Evolutionary conservation across 2,113 vertebrate genomes (phyloP), one percentile per base, ranked within the genome.

Genomic region (Cyprinodon brontotheroides): DNA sequence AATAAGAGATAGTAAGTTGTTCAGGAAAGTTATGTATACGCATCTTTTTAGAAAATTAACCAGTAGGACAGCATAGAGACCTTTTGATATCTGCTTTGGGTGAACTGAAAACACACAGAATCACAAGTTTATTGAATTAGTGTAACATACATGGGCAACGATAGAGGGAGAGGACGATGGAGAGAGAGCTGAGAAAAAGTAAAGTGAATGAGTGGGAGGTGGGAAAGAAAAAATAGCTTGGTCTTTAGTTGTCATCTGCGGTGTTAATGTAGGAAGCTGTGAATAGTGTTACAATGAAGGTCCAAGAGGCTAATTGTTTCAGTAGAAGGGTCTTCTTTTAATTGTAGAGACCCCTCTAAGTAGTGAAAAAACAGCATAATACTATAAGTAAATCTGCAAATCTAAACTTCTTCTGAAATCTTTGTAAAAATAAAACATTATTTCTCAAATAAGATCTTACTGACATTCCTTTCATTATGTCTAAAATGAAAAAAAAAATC

Each of bases 231-330:
- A 82, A 90, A 87, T 81, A 86, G 76, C 84, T 71, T 63, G 77
- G 73, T 82, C 78, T 82, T 80, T 70, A 77, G 73, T 79, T 81
- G 48, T 83, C 75, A 72, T 85, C 12, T 66, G 43, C 82, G 74
- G 83, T 85, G 85, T 89, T 90, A 82, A 85, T 45, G 69, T 82
- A 75, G 61, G 75, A 75, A 82, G 83, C 76, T 84, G 86, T 84
- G 80, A 87, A 83, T 69, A 74, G 85, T 80, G 83, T 83, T 83
- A 89, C 81, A 80, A 82, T 69, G 80, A 71, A 70, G 76, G 77
- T 66, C 79, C 36, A 29, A 72, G 79, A 87, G 78, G 83, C 75
- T 87, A 85, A 89, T 73, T 76, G 71, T 75, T 90, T 79, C 82
- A 88, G 86, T 83, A 72, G 78, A 85, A 20, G 75, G 81, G 80